Conservation (phyloP, 2,113 vertebrate genomes). For the Podilymbus podiceps region DNA sequence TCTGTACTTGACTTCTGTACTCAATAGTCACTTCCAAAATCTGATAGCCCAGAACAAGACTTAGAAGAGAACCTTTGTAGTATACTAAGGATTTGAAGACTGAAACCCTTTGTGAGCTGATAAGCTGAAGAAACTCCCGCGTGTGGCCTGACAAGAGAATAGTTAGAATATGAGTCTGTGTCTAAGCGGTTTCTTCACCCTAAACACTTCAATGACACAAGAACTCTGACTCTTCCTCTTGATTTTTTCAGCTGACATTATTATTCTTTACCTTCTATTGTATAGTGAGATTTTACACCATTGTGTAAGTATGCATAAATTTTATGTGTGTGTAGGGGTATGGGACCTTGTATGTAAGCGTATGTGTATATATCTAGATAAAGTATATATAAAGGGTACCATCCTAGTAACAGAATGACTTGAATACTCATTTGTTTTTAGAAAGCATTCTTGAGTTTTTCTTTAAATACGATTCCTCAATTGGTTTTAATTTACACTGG, state of each 20-base stretch:
- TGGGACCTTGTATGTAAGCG: no score
- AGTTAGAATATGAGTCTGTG: neutral
- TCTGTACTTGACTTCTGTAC: neutral
- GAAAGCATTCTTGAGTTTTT: neutral
- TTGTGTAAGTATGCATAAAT: neutral
- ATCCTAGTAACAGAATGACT: neutral
- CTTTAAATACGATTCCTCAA: neutral
- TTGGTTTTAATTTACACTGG: neutral
- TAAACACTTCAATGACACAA: neutral
- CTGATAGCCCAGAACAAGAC: neutral
- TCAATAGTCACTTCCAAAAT: neutral
- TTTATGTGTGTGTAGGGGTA: fast-evolving
- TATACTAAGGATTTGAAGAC: neutral
- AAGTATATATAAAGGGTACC: neutral
- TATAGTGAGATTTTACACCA: neutral
- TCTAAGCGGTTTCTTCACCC: neutral
- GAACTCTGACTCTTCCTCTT: neutral
- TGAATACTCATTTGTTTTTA: neutral
- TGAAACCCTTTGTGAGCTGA: neutral
- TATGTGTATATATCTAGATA: neutral
- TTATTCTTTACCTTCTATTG: neutral
- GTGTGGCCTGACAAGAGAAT: neutral
- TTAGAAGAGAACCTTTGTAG: neutral
- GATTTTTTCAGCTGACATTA: neutral
- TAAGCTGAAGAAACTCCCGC: neutral